Percentiles rank a stretch among this genome's conserved stretches.
phyloP scores from a whole-genome alignment of 2,888 invertebrate genomes.

The Lymantria dispar region DNA sequence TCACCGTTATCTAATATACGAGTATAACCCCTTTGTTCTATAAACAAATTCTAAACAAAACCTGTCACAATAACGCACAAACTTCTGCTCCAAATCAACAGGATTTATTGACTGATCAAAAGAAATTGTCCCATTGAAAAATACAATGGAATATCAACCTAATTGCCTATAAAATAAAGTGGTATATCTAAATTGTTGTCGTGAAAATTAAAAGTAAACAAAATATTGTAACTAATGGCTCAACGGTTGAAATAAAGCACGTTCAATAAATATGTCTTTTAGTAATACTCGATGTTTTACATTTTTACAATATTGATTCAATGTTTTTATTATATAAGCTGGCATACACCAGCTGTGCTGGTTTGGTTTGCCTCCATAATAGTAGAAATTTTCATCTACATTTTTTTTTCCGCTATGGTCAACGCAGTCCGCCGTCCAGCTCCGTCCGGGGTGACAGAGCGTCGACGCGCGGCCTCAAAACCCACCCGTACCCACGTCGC shows the following conservation, averaged over 20 bases:
- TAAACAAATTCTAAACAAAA: slow-evolving; percentile 33
- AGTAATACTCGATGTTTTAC: slow-evolving; percentile 5
- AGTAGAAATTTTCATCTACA: too few relatives aligned
- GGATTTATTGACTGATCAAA: slow-evolving; percentile 38
- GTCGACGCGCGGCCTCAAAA: too few relatives aligned
- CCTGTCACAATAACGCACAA: slow-evolving; percentile 28
- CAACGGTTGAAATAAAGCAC: slow-evolving; percentile 24
- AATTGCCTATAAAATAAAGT: not conserved
- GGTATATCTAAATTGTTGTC: slow-evolving; percentile 1
- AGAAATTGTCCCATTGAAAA: slow-evolving; percentile 23
- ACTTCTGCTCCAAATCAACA: slow-evolving; percentile 27
- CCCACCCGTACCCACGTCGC: too few relatives aligned
- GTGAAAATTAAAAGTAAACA: slow-evolving; percentile 25
- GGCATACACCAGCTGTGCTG: too few relatives aligned
- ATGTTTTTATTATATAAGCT: too few relatives aligned
- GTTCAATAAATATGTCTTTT: slow-evolving; percentile 21
- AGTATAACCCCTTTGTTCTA: slow-evolving; percentile 15
- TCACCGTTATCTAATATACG: not conserved
- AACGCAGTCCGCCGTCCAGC: too few relatives aligned
- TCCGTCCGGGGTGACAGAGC: too few relatives aligned
- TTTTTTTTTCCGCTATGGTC: too few relatives aligned
- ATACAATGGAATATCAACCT: slow-evolving; percentile 6
- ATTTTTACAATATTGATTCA: slow-evolving; percentile 8
- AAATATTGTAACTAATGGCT: slow-evolving; percentile 28
- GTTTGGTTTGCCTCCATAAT: too few relatives aligned